These are phyloP conservation scores for Cebus imitator DNA, from an alignment of 2,113 vertebrate genomes.

Conservation along the genomic window DNA sequence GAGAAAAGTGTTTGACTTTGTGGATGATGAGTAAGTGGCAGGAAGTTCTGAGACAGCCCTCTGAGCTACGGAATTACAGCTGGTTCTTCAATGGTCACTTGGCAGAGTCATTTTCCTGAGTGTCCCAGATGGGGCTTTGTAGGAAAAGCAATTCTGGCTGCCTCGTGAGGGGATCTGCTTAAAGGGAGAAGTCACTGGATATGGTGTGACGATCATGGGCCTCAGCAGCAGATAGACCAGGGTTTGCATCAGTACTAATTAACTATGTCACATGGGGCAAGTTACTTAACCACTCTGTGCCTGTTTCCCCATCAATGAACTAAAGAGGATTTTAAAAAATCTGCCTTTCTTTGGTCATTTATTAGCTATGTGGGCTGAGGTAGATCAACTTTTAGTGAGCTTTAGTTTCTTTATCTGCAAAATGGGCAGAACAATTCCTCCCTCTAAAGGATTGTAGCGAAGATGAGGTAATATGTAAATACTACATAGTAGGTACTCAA, in stretches of 20 bases:
- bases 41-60: background rate
- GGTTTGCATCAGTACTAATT: background rate
- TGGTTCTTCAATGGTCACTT: background rate
- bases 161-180: background rate
- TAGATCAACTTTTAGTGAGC: background rate
- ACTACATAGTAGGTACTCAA: background rate
- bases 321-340: background rate
- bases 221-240: background rate
- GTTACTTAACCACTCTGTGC: background rate
- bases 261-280: background rate
- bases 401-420: background rate
- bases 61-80: background rate
- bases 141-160: conserved; percentile 30
- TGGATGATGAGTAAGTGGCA: background rate
- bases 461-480: background rate
- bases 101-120: background rate
- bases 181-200: background rate
- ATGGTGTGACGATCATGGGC: background rate
- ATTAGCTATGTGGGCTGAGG: background rate
- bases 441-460: background rate
- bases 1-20: background rate
- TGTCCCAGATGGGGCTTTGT: background rate
- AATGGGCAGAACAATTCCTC: background rate
- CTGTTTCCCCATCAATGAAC: background rate
- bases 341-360: background rate